Percentiles rank a stretch among this genome's conserved stretches.
Evolutionary conservation across 2,888 invertebrate genomes (phyloP).

Genomic region (Brachyptera putata): DNA sequence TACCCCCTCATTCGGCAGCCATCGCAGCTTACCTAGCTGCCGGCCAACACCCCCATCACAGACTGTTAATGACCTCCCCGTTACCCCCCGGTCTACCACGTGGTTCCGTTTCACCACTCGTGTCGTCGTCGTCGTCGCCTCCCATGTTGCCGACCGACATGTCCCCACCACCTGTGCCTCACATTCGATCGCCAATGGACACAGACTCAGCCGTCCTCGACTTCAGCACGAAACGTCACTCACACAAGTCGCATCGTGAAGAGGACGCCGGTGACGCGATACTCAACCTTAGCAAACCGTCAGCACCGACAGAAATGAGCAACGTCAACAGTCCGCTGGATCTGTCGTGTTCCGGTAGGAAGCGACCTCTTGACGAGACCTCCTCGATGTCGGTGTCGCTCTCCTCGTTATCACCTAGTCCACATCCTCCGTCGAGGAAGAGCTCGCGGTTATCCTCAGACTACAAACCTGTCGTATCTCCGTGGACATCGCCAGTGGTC

Average conservation of each 20-base stretch:
- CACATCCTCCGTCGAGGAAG: conserved; percentile 35
- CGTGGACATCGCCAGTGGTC: conserved; percentile 76
- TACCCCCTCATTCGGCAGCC: conserved; percentile 76
- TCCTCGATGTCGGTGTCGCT: conserved; percentile 34
- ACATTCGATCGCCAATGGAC: conserved; percentile 52
- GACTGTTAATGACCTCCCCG: conserved; percentile 64
- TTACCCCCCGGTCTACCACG: conserved; percentile 46
- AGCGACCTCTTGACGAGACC: conserved; percentile 64
- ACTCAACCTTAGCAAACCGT: conserved; percentile 65
- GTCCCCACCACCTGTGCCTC: conserved; percentile 36
- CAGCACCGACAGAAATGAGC: conserved; percentile 54
- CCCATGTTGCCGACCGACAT: conserved; percentile 40
- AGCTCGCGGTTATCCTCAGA: conserved; percentile 48
- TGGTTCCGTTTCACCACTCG: conserved; percentile 63
- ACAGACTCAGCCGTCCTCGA: conserved; percentile 58
- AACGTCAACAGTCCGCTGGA: conserved; percentile 67
- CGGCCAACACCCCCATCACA: conserved; percentile 62
- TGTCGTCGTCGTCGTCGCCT: conserved; percentile 64
- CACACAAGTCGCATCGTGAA: conserved; percentile 48
- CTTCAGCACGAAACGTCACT: conserved; percentile 72
- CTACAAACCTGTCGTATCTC: conserved; percentile 63
- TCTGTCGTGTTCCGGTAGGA: conserved; percentile 64
- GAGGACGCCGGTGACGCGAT: conserved; percentile 61
- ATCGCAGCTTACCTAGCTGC: conserved; percentile 72
- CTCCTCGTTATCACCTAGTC: conserved; percentile 18